Evolutionary conservation across 2,113 vertebrate species (phyloP).

Genomic region (Parus major): DNA sequence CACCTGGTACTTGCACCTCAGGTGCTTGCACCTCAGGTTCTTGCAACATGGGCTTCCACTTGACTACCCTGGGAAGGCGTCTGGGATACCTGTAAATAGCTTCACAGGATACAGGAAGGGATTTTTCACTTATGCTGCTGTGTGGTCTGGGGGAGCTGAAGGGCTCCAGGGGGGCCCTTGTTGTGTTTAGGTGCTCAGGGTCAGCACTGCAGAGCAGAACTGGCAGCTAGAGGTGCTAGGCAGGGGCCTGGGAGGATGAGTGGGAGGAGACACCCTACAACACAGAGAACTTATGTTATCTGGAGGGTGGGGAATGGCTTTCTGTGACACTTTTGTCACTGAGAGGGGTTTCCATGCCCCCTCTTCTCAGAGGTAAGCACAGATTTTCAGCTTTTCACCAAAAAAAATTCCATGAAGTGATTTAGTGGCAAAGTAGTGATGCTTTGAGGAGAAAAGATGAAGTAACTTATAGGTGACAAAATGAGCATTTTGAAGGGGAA

Average conservation of each 20-base stretch:
- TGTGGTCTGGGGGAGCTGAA: not conserved
- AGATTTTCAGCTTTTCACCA: not conserved
- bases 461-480: not conserved
- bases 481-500: not conserved
- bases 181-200: not conserved
- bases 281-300: not conserved
- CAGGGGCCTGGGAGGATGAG: no score
- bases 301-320: not conserved
- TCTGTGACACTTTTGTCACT: not conserved
- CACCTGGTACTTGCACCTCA: not conserved
- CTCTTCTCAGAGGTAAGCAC: not conserved
- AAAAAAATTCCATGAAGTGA: rapidly evolving
- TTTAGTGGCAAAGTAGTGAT: no score
- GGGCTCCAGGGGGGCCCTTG: not conserved
- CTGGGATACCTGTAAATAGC: not conserved
- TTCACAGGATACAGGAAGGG: not conserved
- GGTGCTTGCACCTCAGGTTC: not conserved
- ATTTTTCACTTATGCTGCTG: not conserved
- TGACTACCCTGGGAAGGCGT: not conserved
- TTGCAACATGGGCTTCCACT: not conserved
- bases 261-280: not conserved
- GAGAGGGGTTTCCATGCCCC: not conserved
- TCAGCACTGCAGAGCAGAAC: not conserved
- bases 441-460: not conserved
- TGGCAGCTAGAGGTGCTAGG: no score